These are phyloP conservation scores for Papilio elwesi DNA, from an alignment of 2,888 invertebrate species.

Conservation along the genomic window DNA sequence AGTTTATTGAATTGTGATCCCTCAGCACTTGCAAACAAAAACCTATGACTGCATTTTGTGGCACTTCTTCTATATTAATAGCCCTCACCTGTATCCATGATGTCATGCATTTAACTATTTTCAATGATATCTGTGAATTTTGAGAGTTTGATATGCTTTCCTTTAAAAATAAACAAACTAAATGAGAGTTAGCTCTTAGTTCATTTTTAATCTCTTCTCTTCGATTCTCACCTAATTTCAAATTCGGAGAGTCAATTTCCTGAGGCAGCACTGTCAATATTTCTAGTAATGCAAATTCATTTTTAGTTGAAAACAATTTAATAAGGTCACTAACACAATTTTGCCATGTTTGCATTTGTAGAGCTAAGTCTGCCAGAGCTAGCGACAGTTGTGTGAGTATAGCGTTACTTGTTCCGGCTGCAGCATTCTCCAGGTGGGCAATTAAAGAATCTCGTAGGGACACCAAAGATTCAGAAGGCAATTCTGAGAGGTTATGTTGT, in stretches of 20 bases:
- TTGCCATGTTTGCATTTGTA: constrained; percentile 97
- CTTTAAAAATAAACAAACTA: constrained; percentile 91
- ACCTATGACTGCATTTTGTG: constrained; percentile 89
- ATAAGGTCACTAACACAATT: constrained; percentile 94
- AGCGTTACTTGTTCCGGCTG: constrained; percentile 90
- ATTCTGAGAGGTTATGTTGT: constrained; percentile 94
- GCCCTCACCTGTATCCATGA: constrained; percentile 96
- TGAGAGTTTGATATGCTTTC: constrained; percentile 88
- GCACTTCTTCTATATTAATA: constrained; percentile 89
- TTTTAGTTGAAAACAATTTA: constrained; percentile 87
- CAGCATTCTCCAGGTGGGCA: constrained; percentile 92
- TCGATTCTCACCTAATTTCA: constrained; percentile 95
- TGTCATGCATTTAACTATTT: constrained; percentile 93
- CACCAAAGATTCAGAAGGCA: constrained; percentile 92
- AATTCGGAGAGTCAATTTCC: constrained; percentile 93
- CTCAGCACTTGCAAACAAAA: constrained; percentile 89
- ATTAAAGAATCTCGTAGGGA: constrained; percentile 96
- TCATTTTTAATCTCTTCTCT: constrained; percentile 93
- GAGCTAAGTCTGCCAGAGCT: constrained; percentile 95
- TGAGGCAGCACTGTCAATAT: constrained; percentile 97
- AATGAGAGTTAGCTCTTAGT: constrained; percentile 89
- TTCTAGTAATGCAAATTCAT: constrained; percentile 94
- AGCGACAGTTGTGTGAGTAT: constrained; percentile 97
- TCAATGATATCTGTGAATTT: constrained; percentile 87
- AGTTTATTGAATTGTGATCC: constrained; percentile 84